Conservation (phyloP, 2,888 invertebrate species). For the Pogonocherus hispidulus region DNA sequence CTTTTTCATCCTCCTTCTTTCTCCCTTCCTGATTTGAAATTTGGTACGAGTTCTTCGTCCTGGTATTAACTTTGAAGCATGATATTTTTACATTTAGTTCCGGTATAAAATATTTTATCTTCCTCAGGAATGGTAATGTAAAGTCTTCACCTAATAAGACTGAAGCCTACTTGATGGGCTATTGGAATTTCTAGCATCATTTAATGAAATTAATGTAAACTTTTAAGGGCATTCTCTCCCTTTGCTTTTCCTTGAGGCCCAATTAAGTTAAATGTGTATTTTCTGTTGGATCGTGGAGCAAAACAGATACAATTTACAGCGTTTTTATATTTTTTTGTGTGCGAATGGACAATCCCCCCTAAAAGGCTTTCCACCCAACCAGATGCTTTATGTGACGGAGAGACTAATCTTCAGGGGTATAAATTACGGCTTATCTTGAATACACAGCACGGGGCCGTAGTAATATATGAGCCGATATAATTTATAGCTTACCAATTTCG, state of each 20-base stretch:
- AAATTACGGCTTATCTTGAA: constrained; percentile 49
- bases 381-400: constrained; percentile 44
- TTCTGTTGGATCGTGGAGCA: not conserved
- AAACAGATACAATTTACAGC: constrained; percentile 20
- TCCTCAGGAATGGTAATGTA: no score
- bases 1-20: no score
- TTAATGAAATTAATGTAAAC: constrained; percentile 22
- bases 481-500: constrained; percentile 3
- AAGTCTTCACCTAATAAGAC: not conserved
- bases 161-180: not conserved
- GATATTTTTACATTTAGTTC: no score
- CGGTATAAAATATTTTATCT: no score
- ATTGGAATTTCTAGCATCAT: constrained; percentile 13
- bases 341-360: constrained; percentile 12
- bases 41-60: no score
- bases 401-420: constrained; percentile 44
- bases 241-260: not conserved
- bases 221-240: constrained; percentile 2
- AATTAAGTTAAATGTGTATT: constrained; percentile 28
- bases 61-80: no score
- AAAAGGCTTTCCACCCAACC: constrained; percentile 4
- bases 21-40: no score
- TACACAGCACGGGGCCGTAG: constrained; percentile 30
- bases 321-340: constrained; percentile 12
- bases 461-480: constrained; percentile 1